Evolutionary conservation across 1,140 invertebrate species (phyloP), one percentile per base, ranked within the genome.

Genomic region (Manduca sexta): DNA sequence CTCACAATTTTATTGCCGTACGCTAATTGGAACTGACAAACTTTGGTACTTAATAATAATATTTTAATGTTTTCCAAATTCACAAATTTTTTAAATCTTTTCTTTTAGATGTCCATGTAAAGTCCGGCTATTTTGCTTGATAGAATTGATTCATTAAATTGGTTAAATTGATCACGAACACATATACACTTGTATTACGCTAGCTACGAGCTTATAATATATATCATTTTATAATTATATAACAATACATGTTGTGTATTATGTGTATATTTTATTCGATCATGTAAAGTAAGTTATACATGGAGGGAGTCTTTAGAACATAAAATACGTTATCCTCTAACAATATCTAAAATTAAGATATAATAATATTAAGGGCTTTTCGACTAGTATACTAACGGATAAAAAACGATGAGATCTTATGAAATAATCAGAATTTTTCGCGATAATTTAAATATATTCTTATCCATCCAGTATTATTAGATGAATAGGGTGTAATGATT

Each of bases 391-490:
- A 82, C 74, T 78, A 68, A 74, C 66, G 69, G 13, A 35, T 75
- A 69, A 73, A 70, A 52, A 55, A 54, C 29, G 41, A 70, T 79
- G 69, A 82, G 74, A 75, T 84, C 78, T 82, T 82, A 82, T 80
- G 78, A 82, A 74, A 56, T 74, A 73, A 71, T 78, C 71, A 65
- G 71, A 84, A 77, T 75, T 78, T 73, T 74, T 74, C 72, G 76
- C 68, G 67, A 71, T 74, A 72, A 71, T 74, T 78, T 80, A 76
- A 26, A 70, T 75, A 71, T 67, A 77, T 74, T 73, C 77, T 77
- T 80, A 71, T 84, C 80, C 80, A 84, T 84, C 80, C 80, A 84
- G 74, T 84, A 82, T 82, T 80, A 80, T 80, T 84, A 84, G 76
- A 82, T 74, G 64, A 69, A 78, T 80, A 80, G 72, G 21, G 65